A percentile compares a stretch with the other conserved stretches of the same genome.
phyloP scores from a whole-genome alignment of 2,888 invertebrate species.

The Parnassius orleans region DNA sequence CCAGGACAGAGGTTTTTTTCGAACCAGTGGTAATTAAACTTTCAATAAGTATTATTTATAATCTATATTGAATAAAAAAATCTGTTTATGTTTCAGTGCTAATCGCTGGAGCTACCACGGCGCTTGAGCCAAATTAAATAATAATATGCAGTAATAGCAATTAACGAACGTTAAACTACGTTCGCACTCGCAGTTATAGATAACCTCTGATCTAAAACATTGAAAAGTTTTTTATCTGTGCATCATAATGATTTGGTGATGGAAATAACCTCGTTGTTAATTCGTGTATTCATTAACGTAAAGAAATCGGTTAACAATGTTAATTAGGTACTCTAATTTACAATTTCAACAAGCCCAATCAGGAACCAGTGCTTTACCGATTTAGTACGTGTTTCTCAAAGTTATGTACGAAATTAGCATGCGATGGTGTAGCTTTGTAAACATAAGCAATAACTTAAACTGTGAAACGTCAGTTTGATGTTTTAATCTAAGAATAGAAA shows the following conservation, averaged over 20 bases:
- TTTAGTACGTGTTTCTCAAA: conserved; percentile 1
- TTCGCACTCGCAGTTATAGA: no score
- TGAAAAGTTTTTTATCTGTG: not conserved
- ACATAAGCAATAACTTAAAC: conserved; percentile 10
- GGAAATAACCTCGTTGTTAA: conserved; percentile 20
- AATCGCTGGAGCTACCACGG: no score
- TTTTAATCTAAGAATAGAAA: conserved; percentile 22
- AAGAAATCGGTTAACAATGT: conserved; percentile 27
- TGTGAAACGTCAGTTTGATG: conserved; percentile 21
- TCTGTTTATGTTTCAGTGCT: no score
- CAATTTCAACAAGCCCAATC: conserved; percentile 19
- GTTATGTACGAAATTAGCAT: conserved; percentile 2
- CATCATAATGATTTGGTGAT: not conserved
- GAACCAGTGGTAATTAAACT: no score
- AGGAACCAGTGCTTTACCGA: not conserved
- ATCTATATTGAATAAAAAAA: no score
- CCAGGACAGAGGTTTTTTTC: no score
- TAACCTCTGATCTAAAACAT: not conserved
- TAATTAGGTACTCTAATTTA: conserved; percentile 23
- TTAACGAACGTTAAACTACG: no score
- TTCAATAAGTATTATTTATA: no score
- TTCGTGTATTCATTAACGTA: conserved; percentile 20
- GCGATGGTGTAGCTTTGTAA: not conserved
- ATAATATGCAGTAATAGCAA: no score
- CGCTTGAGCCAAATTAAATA: no score